A percentile compares a stretch with the other conserved stretches of the same genome.
phyloP scores from a whole-genome alignment of 2,113 vertebrate species.

The Trichechus manatus region DNA sequence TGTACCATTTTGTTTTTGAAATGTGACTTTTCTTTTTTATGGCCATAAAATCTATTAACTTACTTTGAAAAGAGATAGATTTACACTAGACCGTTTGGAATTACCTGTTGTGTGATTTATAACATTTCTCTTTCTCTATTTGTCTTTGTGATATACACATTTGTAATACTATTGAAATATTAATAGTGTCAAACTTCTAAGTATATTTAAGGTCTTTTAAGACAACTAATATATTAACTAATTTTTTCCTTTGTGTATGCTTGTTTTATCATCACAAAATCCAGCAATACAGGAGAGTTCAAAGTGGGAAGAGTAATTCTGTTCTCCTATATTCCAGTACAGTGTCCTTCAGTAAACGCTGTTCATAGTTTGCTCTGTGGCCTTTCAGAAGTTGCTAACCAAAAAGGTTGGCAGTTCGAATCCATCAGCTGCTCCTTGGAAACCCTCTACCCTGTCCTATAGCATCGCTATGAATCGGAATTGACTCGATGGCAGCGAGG shows the following conservation, averaged over 20 bases:
- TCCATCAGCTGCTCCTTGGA: too few relatives aligned
- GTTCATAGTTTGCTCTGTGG: not conserved
- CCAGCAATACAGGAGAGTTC: too few relatives aligned
- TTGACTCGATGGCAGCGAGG: too few relatives aligned
- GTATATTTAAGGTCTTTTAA: not conserved
- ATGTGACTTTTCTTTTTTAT: not conserved
- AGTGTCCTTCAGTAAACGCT: not conserved
- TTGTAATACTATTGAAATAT: not conserved
- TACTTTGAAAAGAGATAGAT: not conserved
- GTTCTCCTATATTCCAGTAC: accelerated
- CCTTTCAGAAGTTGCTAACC: too few relatives aligned
- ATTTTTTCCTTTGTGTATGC: not conserved
- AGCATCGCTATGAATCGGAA: too few relatives aligned
- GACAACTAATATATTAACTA: not conserved
- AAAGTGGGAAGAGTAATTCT: not conserved
- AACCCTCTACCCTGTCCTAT: too few relatives aligned
- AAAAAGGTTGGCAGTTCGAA: too few relatives aligned
- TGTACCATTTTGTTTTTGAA: too few relatives aligned
- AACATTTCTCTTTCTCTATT: not conserved
- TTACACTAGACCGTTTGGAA: not conserved
- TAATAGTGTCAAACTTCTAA: not conserved
- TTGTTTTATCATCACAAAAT: not conserved
- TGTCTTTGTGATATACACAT: not conserved
- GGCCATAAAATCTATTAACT: not conserved
- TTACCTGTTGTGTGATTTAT: not conserved